These are phyloP conservation scores for Falco novaeseelandiae DNA, from an alignment of 2,797 vertebrate genomes.

Conservation along the genomic window DNA sequence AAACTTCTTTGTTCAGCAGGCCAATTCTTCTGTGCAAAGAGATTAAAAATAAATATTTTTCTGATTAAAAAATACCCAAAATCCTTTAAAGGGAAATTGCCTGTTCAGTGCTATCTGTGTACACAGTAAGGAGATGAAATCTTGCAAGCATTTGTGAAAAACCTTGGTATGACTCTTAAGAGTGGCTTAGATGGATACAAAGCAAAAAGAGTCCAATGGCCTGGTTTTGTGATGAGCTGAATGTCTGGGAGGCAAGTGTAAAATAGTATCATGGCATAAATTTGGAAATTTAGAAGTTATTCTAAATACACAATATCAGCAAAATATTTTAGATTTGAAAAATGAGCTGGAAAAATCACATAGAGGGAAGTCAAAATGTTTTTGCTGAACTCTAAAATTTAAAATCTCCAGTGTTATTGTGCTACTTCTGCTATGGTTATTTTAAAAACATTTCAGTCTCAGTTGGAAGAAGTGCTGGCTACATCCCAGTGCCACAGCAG, in stretches of 20 bases:
- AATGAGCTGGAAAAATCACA: not conserved
- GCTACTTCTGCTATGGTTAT: not conserved
- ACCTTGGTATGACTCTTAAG: not conserved
- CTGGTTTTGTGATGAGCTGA: not conserved
- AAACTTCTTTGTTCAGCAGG: not conserved
- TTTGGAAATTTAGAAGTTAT: not conserved
- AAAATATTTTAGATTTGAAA: not conserved
- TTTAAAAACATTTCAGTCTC: not conserved
- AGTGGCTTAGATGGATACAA: not conserved
- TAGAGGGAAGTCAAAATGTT: not conserved
- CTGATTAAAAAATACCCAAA: not conserved
- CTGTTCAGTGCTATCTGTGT: not conserved
- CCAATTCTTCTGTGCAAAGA: not conserved
- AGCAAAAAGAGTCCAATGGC: not conserved
- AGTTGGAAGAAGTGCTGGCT: not conserved
- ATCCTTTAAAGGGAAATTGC: not conserved
- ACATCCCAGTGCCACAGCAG: not conserved
- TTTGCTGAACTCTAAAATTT: not conserved
- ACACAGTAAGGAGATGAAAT: not conserved
- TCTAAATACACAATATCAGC: not conserved
- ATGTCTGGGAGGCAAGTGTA: not conserved
- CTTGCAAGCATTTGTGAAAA: not conserved
- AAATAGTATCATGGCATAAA: not conserved
- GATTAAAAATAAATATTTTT: not conserved
- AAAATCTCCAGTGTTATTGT: not conserved